Percentiles rank a stretch among this genome's conserved stretches.
Evolutionary conservation across 2,888 invertebrate species (phyloP).

Genomic region (Periphyllus acericola): DNA sequence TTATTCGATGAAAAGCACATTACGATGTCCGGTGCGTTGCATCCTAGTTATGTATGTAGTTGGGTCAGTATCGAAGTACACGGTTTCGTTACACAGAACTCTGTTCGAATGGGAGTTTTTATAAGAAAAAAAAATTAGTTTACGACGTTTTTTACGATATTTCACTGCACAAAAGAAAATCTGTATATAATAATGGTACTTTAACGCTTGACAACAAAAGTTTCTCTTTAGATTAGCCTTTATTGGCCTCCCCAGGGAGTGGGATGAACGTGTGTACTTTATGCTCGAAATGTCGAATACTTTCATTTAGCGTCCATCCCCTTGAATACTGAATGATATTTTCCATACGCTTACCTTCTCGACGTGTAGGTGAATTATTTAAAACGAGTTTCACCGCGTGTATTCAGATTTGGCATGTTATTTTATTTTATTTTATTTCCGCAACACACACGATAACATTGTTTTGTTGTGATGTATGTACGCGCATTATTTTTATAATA

Average conservation of each 20-base stretch:
- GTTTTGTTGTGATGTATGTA: background rate
- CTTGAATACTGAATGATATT: background rate
- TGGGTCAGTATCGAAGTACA: background rate
- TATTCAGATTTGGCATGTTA: background rate
- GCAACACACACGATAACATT: background rate
- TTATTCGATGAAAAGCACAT: slow-evolving; percentile 13
- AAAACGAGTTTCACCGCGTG: background rate
- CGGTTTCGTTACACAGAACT: background rate
- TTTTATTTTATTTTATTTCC: background rate
- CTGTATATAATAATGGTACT: slow-evolving; percentile 28
- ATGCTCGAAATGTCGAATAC: slow-evolving; percentile 15
- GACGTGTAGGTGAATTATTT: background rate
- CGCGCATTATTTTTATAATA: no score
- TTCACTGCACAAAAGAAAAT: slow-evolving; percentile 23
- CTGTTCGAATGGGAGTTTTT: background rate
- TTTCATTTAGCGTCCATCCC: background rate
- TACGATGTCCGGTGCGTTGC: background rate
- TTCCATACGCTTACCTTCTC: background rate
- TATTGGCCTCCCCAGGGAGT: slow-evolving; percentile 22
- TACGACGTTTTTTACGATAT: slow-evolving; percentile 24
- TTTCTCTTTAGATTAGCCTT: slow-evolving; percentile 39
- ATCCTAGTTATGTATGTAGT: background rate
- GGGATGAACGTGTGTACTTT: background rate
- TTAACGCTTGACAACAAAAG: slow-evolving; percentile 36
- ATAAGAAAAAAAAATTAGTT: background rate